Evolutionary conservation across 2,113 vertebrate species (phyloP).

Genomic region (Microcebus jonahi): DNA sequence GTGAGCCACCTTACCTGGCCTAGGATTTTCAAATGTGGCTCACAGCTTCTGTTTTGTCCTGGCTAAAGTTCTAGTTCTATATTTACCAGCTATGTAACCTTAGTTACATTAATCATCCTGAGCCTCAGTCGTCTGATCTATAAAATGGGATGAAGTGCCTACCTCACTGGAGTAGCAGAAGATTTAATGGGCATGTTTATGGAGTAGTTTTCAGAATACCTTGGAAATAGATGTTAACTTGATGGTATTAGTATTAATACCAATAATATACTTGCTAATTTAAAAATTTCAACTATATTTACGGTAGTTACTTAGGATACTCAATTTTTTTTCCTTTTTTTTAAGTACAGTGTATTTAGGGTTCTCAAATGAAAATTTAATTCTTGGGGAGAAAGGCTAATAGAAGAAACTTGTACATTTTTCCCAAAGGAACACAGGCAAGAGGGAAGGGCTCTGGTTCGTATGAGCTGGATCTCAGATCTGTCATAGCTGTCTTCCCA

Average conservation of each 20-base stretch:
- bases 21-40: neutral
- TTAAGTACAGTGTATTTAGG: neutral
- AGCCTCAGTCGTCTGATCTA: neutral
- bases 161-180: neutral
- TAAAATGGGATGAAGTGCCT: neutral
- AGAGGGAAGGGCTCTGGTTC: neutral
- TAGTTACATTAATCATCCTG: neutral
- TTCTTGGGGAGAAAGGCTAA: constrained; percentile 8
- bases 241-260: neutral
- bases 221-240: neutral
- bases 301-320: neutral
- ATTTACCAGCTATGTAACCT: neutral
- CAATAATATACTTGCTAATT: neutral
- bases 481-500: neutral
- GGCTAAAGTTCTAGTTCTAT: neutral
- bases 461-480: neutral
- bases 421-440: neutral
- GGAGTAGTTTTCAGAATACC: constrained; percentile 10
- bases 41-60: neutral
- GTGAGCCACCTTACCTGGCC: too few species aligned
- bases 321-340: neutral
- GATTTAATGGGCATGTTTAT: constrained; percentile 8
- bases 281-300: neutral
- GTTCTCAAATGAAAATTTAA: constrained; percentile 43
- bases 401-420: neutral